Evolutionary conservation across 2,797 vertebrate species (phyloP), one percentile per base, ranked within the genome.

Genomic region (Cynodonichthys magdalenae): DNA sequence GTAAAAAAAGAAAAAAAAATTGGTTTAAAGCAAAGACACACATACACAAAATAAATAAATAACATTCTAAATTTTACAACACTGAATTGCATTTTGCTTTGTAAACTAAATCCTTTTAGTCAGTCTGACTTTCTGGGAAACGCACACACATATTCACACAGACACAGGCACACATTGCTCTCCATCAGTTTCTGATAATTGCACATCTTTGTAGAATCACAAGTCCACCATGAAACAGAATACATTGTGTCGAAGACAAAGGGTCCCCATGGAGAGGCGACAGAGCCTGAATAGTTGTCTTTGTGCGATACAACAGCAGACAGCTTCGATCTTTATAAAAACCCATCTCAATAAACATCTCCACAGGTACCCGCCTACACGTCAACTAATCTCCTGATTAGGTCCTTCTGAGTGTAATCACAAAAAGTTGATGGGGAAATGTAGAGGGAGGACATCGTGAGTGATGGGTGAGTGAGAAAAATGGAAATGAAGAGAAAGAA

Each of bases 181-280:
- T 48, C n/a, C 5, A n/a, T 72, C 75, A 77, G 63, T 69, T 72
- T 70, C 45, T 6, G n/a, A 75, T 86, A 81, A 87, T 77, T 82
- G 68, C 67, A 69, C 58, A 68, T 78, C 67, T 64, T 66, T 73
- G 72, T 66, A 50, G 70, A 76, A 86, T 74, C 70, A 63, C 68
- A 75, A 77, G 65, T 71, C 75, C 62, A 53, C 65, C 42, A 42
- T 80, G 78, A 65, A 82, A 69, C 59, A 41, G 57, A 79, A 82
- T 75, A 69, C 50, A 82, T 81, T 82, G 70, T 74, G 66, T 77
- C 56, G 58, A 65, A 86, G 79, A 84, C 73, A 80, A 87, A 83
- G 59, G 27, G 69, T 67, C 75, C 74, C 75, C 0, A 1, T 67
- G 70, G 77, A 82, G 71, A 62, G 60, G 69, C 79, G 71, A 57